Conservation (phyloP, 2,888 invertebrate species). For the Pristionchus mayeri region DNA sequence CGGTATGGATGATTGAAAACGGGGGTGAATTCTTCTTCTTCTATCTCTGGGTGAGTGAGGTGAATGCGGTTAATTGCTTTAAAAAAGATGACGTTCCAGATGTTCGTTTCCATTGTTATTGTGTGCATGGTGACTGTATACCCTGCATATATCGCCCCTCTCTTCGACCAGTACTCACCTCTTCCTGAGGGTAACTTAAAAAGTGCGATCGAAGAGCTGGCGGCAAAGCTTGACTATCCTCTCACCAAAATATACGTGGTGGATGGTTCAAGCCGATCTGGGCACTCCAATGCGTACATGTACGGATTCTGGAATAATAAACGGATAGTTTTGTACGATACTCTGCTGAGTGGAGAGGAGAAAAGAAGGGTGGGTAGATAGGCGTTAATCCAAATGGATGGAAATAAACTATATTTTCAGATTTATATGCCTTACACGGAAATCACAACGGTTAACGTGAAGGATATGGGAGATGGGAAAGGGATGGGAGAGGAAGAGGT, state of each 20-base stretch:
- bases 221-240: conserved; percentile 89
- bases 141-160: conserved; percentile 94
- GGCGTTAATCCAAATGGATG: too few relatives aligned
- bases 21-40: conserved; percentile 96
- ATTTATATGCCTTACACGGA: too few relatives aligned
- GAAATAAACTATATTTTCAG: too few relatives aligned
- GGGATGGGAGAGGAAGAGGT: conserved; percentile 46
- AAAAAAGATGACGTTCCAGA: too few relatives aligned
- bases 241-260: conserved; percentile 94
- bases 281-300: conserved; percentile 92
- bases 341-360: conserved; percentile 82
- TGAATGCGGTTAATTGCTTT: too few relatives aligned
- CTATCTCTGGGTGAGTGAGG: conserved; percentile 85
- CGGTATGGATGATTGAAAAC: conserved; percentile 82
- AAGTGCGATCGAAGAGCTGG: conserved; percentile 86
- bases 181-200: conserved; percentile 90
- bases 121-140: conserved; percentile 82
- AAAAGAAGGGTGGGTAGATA: conserved; percentile 60
- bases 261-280: conserved; percentile 81
- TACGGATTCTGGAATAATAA: conserved; percentile 97
- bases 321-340: conserved; percentile 96
- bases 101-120: conserved; percentile 87
- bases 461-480: conserved; percentile 29
- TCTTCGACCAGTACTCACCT: conserved; percentile 97
- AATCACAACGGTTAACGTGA: too few relatives aligned